Conservation (phyloP, 2,888 invertebrate species). For the Lasioglossum zephyrum region DNA sequence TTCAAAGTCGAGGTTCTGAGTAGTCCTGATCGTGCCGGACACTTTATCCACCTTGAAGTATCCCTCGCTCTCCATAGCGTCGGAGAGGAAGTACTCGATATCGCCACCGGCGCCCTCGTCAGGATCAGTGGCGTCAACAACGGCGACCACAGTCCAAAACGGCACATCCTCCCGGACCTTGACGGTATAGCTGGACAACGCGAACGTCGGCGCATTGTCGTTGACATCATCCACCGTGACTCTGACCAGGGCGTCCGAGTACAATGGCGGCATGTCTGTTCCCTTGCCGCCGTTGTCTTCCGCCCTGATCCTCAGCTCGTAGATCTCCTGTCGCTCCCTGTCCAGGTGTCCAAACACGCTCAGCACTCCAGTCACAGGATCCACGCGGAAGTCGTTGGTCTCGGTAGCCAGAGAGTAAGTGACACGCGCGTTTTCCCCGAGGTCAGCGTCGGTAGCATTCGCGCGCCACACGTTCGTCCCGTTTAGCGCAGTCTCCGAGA, state of each 20-base stretch:
- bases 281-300: slow-evolving; percentile 90
- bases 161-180: slow-evolving; percentile 97
- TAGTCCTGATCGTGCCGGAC: slow-evolving; percentile 94
- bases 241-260: slow-evolving; percentile 93
- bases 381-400: slow-evolving; percentile 92
- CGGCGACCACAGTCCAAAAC: slow-evolving; percentile 93
- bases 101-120: slow-evolving; percentile 94
- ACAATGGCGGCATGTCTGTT: slow-evolving; percentile 86
- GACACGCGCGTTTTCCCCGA: slow-evolving; percentile 92
- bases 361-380: slow-evolving; percentile 91
- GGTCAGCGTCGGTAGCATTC: slow-evolving; percentile 93
- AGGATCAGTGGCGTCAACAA: slow-evolving; percentile 93
- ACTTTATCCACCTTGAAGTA: slow-evolving; percentile 93
- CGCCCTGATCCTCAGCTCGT: slow-evolving; percentile 92
- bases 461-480: slow-evolving; percentile 94
- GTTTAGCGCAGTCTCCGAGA: slow-evolving; percentile 93
- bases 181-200: slow-evolving; percentile 90
- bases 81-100: slow-evolving; percentile 92
- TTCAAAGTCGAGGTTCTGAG: slow-evolving; percentile 93
- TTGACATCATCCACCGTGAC: slow-evolving; percentile 95
- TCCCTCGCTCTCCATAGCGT: slow-evolving; percentile 88
- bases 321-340: slow-evolving; percentile 92
- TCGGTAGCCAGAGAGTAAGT: slow-evolving; percentile 91
- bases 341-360: slow-evolving; percentile 91
- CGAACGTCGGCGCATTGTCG: slow-evolving; percentile 94